Evolutionary conservation across 92 coral and sea anemone species (phyloP).

Genomic region (Umimayanthus chanpuru): DNA sequence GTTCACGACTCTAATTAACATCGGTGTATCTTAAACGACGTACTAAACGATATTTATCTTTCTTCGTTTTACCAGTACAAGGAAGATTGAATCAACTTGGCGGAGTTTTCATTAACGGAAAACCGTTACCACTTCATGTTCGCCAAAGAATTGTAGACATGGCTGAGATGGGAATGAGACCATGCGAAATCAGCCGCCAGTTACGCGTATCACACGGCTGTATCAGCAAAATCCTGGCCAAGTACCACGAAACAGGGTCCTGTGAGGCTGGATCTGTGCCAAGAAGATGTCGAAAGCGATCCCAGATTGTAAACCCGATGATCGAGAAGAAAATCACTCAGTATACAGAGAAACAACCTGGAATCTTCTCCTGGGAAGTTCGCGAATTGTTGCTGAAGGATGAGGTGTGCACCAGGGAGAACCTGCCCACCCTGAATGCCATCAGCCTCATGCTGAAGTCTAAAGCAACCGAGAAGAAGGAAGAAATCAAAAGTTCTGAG

Average conservation of each 20-base stretch:
- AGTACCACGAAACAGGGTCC: constrained; percentile 96
- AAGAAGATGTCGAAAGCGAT: constrained; percentile 44
- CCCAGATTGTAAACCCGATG: constrained; percentile 42
- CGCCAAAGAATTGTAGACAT: constrained; percentile 90
- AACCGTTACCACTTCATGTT: constrained; percentile 86
- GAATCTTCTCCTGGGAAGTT: constrained; percentile 98
- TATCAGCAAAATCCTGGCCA: constrained; percentile 90
- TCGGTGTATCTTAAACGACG: neutral
- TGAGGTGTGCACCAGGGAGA: constrained; percentile 81
- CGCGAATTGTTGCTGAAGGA: constrained; percentile 87
- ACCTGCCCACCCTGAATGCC: constrained; percentile 89
- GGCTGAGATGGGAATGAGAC: constrained; percentile 87
- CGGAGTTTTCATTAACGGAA: constrained; percentile 95
- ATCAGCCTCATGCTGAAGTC: constrained; percentile 93
- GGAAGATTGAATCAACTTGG: constrained; percentile 96
- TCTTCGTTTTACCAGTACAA: constrained; percentile 64
- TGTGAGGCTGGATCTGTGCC: constrained; percentile 67
- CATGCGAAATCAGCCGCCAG: constrained; percentile 95
- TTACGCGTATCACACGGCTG: constrained; percentile 98
- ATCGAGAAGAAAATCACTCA: constrained; percentile 79
- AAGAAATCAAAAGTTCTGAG: constrained; percentile 21
- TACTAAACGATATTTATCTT: neutral
- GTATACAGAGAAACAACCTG: constrained; percentile 79
- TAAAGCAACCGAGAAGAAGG: constrained; percentile 54
- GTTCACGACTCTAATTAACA: neutral